These are phyloP conservation scores for Cataglyphis altisquamis DNA, from an alignment of 2,888 invertebrate genomes.

Conservation along the genomic window DNA sequence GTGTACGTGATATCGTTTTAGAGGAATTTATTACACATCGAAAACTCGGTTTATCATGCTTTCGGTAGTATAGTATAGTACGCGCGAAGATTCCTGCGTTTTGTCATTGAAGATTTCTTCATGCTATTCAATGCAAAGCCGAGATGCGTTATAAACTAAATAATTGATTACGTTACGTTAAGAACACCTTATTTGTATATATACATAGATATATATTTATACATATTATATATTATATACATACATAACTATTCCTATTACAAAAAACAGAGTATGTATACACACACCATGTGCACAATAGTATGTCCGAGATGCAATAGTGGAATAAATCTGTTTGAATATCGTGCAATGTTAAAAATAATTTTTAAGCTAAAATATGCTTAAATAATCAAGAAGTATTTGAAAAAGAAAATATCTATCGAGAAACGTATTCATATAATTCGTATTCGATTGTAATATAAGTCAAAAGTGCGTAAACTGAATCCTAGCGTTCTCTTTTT, in stretches of 20 bases:
- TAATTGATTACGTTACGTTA: slow-evolving; percentile 64
- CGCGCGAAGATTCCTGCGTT: slow-evolving; percentile 10
- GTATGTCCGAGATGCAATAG: slow-evolving; percentile 64
- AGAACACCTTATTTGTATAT: slow-evolving; percentile 69
- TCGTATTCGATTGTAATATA: slow-evolving; percentile 22
- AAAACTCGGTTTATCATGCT: slow-evolving; percentile 33
- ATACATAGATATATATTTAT: slow-evolving; percentile 51
- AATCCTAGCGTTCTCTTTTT: slow-evolving; percentile 11
- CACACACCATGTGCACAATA: slow-evolving; percentile 63
- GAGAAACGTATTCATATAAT: slow-evolving; percentile 14
- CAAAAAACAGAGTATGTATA: slow-evolving; percentile 67
- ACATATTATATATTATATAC: slow-evolving; percentile 36
- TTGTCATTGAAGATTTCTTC: slow-evolving; percentile 24
- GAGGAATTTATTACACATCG: slow-evolving; percentile 32
- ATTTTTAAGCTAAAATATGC: slow-evolving; percentile 66
- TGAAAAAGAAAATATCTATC: slow-evolving; percentile 14
- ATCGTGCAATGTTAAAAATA: slow-evolving; percentile 72
- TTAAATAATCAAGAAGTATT: slow-evolving; percentile 35
- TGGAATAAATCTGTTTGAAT: slow-evolving; percentile 59
- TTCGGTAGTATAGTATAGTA: slow-evolving; percentile 10
- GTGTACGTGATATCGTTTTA: slow-evolving; percentile 28
- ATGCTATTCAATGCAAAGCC: slow-evolving; percentile 4
- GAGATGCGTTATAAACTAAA: slow-evolving; percentile 62
- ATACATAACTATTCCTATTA: slow-evolving; percentile 72
- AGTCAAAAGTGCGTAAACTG: slow-evolving; percentile 28